Conservation (phyloP, 2,797 vertebrate species). For the Falco concolor region DNA sequence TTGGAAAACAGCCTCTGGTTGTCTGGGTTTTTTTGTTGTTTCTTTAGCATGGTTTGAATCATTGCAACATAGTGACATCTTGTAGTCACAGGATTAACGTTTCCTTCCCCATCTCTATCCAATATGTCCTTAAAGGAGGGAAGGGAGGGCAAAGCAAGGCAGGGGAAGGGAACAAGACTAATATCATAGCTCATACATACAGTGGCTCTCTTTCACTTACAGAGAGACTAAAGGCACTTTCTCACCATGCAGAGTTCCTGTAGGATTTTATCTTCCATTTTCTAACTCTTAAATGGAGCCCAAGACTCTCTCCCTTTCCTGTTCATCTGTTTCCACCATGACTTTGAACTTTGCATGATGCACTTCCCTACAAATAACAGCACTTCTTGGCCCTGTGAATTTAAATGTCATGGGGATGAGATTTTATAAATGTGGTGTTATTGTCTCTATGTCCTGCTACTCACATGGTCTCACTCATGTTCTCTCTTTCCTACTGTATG, state of each 20-base stretch:
- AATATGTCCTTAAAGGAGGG: neutral
- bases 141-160: neutral
- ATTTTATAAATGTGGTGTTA: slow-evolving; percentile 22
- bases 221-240: neutral
- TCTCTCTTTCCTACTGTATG: neutral
- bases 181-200: neutral
- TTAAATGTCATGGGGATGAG: neutral
- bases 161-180: neutral
- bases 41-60: neutral
- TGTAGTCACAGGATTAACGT: neutral
- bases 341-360: neutral
- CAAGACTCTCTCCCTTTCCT: neutral
- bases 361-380: neutral
- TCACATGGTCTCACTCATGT: neutral
- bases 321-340: neutral
- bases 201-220: neutral
- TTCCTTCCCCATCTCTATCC: neutral
- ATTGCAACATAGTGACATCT: neutral
- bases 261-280: neutral
- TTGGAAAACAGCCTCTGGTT: neutral
- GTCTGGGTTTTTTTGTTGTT: neutral
- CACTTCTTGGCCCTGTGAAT: neutral
- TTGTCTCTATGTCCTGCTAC: neutral
- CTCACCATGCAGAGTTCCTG: neutral
- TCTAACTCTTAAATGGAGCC: neutral